These are phyloP conservation scores for Spea bombifrons DNA, from an alignment of 2,113 vertebrate genomes.

Conservation along the genomic window DNA sequence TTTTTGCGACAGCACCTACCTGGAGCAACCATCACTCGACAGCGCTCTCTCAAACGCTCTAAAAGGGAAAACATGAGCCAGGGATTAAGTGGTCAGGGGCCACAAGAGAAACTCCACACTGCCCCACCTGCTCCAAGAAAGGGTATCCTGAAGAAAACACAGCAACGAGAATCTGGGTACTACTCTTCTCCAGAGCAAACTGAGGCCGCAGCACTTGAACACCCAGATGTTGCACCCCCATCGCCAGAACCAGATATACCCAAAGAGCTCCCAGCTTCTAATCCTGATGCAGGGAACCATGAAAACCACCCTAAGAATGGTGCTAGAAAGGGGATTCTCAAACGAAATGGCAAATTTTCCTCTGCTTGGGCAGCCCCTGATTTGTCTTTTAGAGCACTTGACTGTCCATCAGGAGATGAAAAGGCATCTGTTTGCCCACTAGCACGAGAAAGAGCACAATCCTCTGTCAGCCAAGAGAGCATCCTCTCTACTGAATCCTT, in stretches of 20 bases:
- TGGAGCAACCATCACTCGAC: slow-evolving; percentile 65
- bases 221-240: slow-evolving; percentile 50
- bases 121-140: slow-evolving; percentile 69
- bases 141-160: slow-evolving; percentile 88
- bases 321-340: slow-evolving; percentile 83
- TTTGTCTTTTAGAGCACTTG: slow-evolving; percentile 60
- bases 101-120: neutral
- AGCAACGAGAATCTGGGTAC: slow-evolving; percentile 81
- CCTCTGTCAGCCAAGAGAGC: slow-evolving; percentile 87
- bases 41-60: slow-evolving; percentile 89
- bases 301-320: neutral
- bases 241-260: slow-evolving; percentile 51
- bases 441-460: slow-evolving; percentile 58
- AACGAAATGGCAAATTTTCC: slow-evolving; percentile 82
- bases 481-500: slow-evolving; percentile 96
- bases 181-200: slow-evolving; percentile 84
- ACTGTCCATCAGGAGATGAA: slow-evolving; percentile 23
- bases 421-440: neutral
- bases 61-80: slow-evolving; percentile 84
- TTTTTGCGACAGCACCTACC: slow-evolving; percentile 78
- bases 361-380: slow-evolving; percentile 47
- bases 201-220: slow-evolving; percentile 55
- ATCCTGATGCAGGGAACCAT: slow-evolving; percentile 11
- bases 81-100: slow-evolving; percentile 38
- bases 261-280: slow-evolving; percentile 40